Conservation (phyloP, 2,797 vertebrate genomes). For the Girardinus metallicus region DNA sequence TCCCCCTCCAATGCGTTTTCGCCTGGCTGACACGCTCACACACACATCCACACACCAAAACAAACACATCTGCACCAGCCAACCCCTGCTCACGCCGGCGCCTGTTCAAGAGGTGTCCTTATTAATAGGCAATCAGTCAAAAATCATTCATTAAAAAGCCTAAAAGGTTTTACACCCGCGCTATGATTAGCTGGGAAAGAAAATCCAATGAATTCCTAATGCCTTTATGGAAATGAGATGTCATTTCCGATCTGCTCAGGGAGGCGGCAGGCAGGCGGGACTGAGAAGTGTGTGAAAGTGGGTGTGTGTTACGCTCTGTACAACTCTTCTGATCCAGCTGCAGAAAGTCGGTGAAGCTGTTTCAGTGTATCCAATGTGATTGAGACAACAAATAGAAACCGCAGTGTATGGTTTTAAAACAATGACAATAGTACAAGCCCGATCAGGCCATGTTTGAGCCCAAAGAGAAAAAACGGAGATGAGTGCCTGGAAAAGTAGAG, state of each 20-base stretch:
- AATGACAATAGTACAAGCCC: slow-evolving; percentile 7
- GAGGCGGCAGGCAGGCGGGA: slow-evolving; percentile 79
- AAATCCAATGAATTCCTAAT: slow-evolving; percentile 99
- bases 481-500: slow-evolving; percentile 40
- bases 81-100: slow-evolving; percentile 75
- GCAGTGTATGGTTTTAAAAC: slow-evolving; percentile 1
- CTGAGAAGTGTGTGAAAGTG: slow-evolving; percentile 46
- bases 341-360: slow-evolving; percentile 8
- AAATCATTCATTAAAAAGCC: slow-evolving; percentile 99
- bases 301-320: slow-evolving; percentile 19
- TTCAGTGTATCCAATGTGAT: slow-evolving; percentile 8
- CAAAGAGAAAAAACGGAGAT: slow-evolving; percentile 41
- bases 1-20: slow-evolving; percentile 63
- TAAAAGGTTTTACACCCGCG: slow-evolving; percentile 96
- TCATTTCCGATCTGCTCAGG: slow-evolving; percentile 95
- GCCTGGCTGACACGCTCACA: slow-evolving; percentile 68
- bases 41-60: slow-evolving; percentile 71
- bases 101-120: slow-evolving; percentile 99
- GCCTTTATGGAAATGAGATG: slow-evolving; percentile 99
- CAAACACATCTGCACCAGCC: slow-evolving; percentile 77
- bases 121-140: slow-evolving; percentile 99
- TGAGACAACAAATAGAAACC: not conserved
- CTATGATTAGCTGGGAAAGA: slow-evolving; percentile 97
- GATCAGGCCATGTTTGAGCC: slow-evolving; percentile 44
- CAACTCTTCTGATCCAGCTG: slow-evolving; percentile 40